A percentile compares a stretch with the other conserved stretches of the same genome.
Evolutionary conservation across 2,113 vertebrate genomes (phyloP).

Genomic region (Jacana jacana): DNA sequence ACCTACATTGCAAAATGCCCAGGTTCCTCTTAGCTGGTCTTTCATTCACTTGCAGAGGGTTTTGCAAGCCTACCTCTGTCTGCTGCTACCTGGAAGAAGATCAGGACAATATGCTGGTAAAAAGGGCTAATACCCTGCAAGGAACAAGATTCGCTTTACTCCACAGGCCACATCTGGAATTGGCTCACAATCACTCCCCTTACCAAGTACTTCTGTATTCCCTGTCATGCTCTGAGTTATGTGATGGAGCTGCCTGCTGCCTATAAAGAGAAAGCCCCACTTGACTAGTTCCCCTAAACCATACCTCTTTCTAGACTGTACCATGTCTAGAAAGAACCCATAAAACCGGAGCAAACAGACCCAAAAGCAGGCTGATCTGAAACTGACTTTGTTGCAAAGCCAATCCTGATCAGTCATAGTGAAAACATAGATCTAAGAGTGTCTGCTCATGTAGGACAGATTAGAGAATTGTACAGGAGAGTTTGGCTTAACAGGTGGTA

Average conservation of each 20-base stretch:
- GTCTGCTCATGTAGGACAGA: neutral
- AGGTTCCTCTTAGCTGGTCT: neutral
- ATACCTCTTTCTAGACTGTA: neutral
- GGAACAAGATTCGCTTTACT: neutral
- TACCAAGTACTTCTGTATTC: neutral
- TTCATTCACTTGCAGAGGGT: neutral
- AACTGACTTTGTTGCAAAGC: neutral
- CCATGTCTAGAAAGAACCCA: neutral
- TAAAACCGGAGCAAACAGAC: neutral
- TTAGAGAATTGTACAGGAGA: neutral
- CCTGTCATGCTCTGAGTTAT: neutral
- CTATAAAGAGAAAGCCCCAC: neutral
- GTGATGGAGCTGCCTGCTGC: neutral
- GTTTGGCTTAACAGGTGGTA: neutral
- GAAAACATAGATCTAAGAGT: neutral
- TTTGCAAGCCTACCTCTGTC: neutral
- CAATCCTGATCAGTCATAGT: neutral
- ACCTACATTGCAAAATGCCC: neutral
- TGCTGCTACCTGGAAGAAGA: neutral
- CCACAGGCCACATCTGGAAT: neutral
- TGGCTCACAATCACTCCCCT: neutral
- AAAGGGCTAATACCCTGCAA: neutral
- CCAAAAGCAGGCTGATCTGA: neutral
- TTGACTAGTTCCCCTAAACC: neutral
- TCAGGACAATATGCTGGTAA: neutral